Conservation (phyloP, 2,888 invertebrate species). For the Schrankia costaestrigalis region DNA sequence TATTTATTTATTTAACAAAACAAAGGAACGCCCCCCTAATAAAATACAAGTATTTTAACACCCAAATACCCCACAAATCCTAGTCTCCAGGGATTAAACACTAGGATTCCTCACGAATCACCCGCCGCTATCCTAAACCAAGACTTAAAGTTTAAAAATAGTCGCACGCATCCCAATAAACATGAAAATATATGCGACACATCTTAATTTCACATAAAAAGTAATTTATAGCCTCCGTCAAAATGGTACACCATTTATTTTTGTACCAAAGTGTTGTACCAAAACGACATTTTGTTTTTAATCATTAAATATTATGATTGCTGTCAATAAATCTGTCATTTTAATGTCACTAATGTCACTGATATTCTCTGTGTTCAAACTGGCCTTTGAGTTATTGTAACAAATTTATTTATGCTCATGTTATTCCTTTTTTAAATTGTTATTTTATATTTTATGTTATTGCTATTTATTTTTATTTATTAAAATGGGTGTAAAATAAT, state of each 20-base stretch:
- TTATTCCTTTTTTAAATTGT: no score
- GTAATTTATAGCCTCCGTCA: slow-evolving; percentile 58
- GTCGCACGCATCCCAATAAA: slow-evolving; percentile 54
- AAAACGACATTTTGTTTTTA: slow-evolving; percentile 64
- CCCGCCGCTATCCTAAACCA: slow-evolving; percentile 11
- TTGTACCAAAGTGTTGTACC: slow-evolving; percentile 48
- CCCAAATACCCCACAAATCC: no score
- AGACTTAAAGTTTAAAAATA: slow-evolving; percentile 34
- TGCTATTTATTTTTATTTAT: no score
- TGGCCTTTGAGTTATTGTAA: background rate
- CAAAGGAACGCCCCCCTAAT: no score
- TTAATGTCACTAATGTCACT: no score
- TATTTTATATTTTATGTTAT: no score
- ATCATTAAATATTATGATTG: slow-evolving; percentile 71
- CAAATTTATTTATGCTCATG: no score
- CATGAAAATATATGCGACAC: slow-evolving; percentile 59
- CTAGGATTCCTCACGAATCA: no score
- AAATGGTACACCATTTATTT: slow-evolving; percentile 55
- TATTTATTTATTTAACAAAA: no score
- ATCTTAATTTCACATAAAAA: slow-evolving; percentile 76
- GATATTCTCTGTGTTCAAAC: slow-evolving; percentile 2
- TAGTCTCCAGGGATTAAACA: no score
- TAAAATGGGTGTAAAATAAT: no score
- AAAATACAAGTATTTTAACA: no score
- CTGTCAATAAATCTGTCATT: slow-evolving; percentile 62